These are phyloP conservation scores for Balanococcus diminutus DNA, from an alignment of 2,888 invertebrate species.

Conservation along the genomic window DNA sequence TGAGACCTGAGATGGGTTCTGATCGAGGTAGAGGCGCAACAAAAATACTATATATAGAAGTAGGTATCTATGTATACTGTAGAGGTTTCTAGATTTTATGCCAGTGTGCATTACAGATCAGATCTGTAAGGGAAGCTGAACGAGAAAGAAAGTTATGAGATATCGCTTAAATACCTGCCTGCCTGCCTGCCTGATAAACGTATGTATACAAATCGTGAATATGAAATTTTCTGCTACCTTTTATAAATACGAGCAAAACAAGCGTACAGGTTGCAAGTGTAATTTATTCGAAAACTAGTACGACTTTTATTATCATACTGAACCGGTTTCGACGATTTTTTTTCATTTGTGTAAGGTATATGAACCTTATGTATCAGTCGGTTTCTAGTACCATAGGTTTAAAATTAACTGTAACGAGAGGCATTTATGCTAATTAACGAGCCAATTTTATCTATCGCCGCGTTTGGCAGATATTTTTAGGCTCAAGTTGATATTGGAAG, in stretches of 20 bases:
- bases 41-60: not conserved
- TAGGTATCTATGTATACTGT: not conserved
- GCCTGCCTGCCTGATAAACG: not conserved
- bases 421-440: not conserved
- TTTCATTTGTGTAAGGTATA: not conserved
- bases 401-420: not conserved
- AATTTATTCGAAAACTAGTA: constrained; percentile 42
- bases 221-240: constrained; percentile 30
- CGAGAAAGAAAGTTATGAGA: constrained; percentile 33
- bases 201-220: constrained; percentile 22
- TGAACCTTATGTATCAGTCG: not conserved
- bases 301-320: not conserved
- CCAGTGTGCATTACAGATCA: not conserved
- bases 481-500: not conserved
- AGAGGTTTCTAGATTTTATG: too few species aligned
- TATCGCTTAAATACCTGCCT: not conserved
- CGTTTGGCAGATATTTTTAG: not conserved
- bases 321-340: constrained; percentile 7
- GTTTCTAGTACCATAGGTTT: not conserved
- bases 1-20: not conserved
- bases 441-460: not conserved
- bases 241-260: constrained; percentile 20
- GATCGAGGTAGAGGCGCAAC: not conserved
- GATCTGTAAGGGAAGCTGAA: not conserved
- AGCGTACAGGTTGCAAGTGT: constrained; percentile 1